Percentiles rank a stretch among this genome's conserved stretches.
These are phyloP conservation scores for Mythimna impura DNA, from an alignment of 2,888 invertebrate species.

Conservation along the genomic window DNA sequence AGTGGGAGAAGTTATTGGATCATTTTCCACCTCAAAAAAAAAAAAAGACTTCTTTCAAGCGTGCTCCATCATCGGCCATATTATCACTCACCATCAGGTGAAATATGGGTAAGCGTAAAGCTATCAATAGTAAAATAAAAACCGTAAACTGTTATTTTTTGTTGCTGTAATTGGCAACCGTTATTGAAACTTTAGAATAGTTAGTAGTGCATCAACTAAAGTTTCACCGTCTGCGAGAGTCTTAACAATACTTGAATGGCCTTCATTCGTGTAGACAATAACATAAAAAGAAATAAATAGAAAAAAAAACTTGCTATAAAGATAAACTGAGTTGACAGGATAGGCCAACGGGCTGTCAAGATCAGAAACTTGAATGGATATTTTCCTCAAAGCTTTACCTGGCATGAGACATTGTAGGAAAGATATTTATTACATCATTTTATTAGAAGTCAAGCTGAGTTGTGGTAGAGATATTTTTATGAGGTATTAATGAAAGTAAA, in stretches of 20 bases:
- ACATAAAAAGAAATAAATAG: constrained; percentile 27
- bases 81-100: too few relatives aligned
- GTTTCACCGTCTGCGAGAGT: not conserved
- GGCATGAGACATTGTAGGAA: constrained; percentile 13
- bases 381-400: constrained; percentile 30
- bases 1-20: too few relatives aligned
- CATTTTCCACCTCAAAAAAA: too few relatives aligned
- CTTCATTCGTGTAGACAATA: constrained; percentile 6
- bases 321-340: constrained; percentile 39
- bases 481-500: too few relatives aligned
- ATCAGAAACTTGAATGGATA: constrained; percentile 40
- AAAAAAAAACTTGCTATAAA: constrained; percentile 15
- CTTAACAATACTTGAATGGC: not conserved
- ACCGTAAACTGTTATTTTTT: not conserved
- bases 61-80: too few relatives aligned
- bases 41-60: too few relatives aligned
- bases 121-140: too few relatives aligned
- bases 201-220: not conserved
- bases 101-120: too few relatives aligned
- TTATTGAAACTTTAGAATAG: not conserved
- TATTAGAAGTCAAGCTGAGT: not conserved
- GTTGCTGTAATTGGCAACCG: not conserved
- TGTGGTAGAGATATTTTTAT: not conserved
- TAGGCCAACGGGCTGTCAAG: constrained; percentile 46
- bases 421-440: not conserved